A percentile compares a stretch with the other conserved stretches of the same genome.
Evolutionary conservation across 2,888 invertebrate species (phyloP).

Genomic region (Trichacis sp.): DNA sequence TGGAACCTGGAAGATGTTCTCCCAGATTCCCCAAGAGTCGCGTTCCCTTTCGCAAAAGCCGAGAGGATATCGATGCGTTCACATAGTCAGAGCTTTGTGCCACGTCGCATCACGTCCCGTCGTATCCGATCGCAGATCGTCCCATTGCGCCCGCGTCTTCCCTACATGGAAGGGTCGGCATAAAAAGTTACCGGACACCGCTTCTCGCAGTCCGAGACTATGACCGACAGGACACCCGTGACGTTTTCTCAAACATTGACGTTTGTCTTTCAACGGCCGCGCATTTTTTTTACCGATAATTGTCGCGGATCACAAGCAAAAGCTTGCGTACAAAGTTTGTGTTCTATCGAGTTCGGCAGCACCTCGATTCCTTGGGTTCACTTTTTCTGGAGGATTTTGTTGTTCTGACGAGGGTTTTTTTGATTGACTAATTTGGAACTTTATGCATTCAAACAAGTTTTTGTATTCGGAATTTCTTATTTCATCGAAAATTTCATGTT

Average conservation of each 20-base stretch:
- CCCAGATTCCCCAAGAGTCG: slow-evolving; percentile 47
- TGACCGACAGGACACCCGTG: slow-evolving; percentile 43
- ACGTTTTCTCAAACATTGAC: slow-evolving; percentile 2
- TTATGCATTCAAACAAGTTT: too few relatives aligned
- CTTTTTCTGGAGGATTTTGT: too few relatives aligned
- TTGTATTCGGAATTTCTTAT: too few relatives aligned
- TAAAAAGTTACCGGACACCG: slow-evolving; percentile 56
- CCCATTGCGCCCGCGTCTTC: slow-evolving; percentile 47
- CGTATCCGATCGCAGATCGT: slow-evolving; percentile 48
- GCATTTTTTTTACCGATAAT: not conserved
- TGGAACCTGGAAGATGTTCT: slow-evolving; percentile 38
- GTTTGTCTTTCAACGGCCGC: not conserved
- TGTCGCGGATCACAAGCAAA: too few relatives aligned
- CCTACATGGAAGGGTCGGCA: slow-evolving; percentile 54
- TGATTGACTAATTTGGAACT: too few relatives aligned
- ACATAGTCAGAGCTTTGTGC: slow-evolving; percentile 48
- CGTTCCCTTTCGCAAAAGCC: slow-evolving; percentile 49
- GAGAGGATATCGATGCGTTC: slow-evolving; percentile 48
- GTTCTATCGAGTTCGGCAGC: too few relatives aligned
- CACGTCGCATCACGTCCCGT: slow-evolving; percentile 46
- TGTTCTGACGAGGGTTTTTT: too few relatives aligned
- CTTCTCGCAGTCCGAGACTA: slow-evolving; percentile 46
- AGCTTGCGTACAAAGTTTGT: too few relatives aligned
- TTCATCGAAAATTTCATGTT: too few relatives aligned
- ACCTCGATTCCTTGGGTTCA: too few relatives aligned